phyloP scores from a whole-genome alignment of 2,888 invertebrate genomes.

The Drosophila monieri region DNA sequence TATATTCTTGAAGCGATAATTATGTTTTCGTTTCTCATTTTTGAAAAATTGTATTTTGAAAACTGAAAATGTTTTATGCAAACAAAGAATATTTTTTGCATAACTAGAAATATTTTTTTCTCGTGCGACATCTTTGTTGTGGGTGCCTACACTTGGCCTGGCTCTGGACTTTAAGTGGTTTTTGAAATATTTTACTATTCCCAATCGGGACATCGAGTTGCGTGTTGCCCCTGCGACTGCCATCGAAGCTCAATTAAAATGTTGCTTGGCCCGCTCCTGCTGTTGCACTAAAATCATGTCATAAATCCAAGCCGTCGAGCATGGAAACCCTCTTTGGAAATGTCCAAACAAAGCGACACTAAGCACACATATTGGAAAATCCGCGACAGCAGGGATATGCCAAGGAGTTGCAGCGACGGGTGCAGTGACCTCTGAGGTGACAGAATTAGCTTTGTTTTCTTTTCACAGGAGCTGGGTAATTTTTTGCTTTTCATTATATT shows the following conservation, averaged over 20 bases:
- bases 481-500: slow-evolving; percentile 75
- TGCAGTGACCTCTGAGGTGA: slow-evolving; percentile 42
- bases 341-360: slow-evolving; percentile 41
- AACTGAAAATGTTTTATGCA: background rate
- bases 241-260: slow-evolving; percentile 55
- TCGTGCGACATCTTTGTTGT: slow-evolving; percentile 28
- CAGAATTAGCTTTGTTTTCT: slow-evolving; percentile 14
- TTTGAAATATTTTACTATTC: slow-evolving; percentile 48
- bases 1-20: background rate
- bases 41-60: background rate
- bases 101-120: background rate
- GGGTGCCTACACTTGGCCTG: slow-evolving; percentile 34
- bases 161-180: slow-evolving; percentile 53
- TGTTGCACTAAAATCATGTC: slow-evolving; percentile 35
- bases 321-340: slow-evolving; percentile 10
- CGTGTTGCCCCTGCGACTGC: slow-evolving; percentile 23
- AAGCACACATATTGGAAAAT: slow-evolving; percentile 27
- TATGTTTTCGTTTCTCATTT: background rate
- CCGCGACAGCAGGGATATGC: background rate
- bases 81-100: background rate
- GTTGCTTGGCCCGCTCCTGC: slow-evolving; percentile 10
- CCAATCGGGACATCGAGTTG: slow-evolving; percentile 31
- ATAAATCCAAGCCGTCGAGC: slow-evolving; percentile 47
- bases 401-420: slow-evolving; percentile 3
- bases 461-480: slow-evolving; percentile 47